Conservation (phyloP, 2,888 invertebrate genomes). For the Amblyteles armatorius region DNA sequence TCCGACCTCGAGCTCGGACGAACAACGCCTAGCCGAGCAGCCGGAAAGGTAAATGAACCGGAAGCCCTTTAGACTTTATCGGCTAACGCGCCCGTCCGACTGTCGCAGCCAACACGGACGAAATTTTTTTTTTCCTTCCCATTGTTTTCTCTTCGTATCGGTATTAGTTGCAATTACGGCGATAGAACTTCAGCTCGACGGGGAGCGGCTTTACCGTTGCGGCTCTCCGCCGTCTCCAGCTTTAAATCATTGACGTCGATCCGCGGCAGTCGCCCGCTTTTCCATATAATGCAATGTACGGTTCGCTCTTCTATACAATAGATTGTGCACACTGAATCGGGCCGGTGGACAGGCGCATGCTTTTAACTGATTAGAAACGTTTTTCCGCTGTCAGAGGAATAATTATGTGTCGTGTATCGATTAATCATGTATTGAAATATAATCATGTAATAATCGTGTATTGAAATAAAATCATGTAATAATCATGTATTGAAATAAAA, state of each 20-base stretch:
- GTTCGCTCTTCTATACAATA: neutral
- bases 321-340: neutral
- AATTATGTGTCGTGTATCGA: too few relatives aligned
- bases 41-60: constrained; percentile 70
- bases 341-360: constrained; percentile 41
- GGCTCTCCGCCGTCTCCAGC: neutral
- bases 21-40: constrained; percentile 32
- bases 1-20: constrained; percentile 19
- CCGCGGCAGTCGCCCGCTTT: constrained; percentile 5
- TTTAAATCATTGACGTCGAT: constrained; percentile 13
- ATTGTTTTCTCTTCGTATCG: constrained; percentile 57
- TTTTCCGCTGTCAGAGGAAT: constrained; percentile 36
- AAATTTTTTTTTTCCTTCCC: constrained; percentile 52
- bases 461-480: too few relatives aligned
- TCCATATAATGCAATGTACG: neutral
- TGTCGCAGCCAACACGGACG: constrained; percentile 48
- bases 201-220: neutral
- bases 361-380: constrained; percentile 72
- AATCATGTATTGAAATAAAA: too few relatives aligned
- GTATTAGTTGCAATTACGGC: constrained; percentile 69
- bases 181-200: constrained; percentile 44
- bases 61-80: constrained; percentile 70
- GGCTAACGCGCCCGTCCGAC: constrained; percentile 10
- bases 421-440: too few relatives aligned
- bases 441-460: too few relatives aligned